Conservation (phyloP, 2,113 vertebrate species). For the Conger conger region DNA sequence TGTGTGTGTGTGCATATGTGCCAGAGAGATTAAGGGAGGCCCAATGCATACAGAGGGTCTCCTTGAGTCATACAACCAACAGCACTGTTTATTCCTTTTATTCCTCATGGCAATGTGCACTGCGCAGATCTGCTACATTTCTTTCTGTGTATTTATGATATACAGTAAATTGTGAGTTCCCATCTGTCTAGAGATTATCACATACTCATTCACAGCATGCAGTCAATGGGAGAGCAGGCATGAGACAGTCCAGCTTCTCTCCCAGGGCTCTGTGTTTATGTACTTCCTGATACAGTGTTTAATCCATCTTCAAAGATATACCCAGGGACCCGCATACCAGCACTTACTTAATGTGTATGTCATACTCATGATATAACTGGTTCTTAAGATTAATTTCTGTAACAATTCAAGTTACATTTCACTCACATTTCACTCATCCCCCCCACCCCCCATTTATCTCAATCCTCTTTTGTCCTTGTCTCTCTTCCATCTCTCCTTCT, state of each 20-base stretch:
- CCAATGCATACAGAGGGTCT: neutral
- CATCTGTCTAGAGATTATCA: conserved; percentile 14
- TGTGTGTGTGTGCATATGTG: conserved; percentile 2
- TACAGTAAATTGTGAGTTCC: conserved; percentile 13
- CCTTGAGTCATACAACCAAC: neutral
- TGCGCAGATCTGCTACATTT: neutral
- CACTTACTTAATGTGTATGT: neutral
- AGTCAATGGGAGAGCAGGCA: neutral
- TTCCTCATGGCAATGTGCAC: neutral
- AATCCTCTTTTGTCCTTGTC: neutral
- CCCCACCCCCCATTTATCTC: neutral
- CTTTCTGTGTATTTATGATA: neutral
- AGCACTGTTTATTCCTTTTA: neutral
- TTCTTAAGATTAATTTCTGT: neutral
- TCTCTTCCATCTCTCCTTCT: neutral
- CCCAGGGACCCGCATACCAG: neutral
- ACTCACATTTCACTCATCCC: neutral
- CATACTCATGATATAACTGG: neutral
- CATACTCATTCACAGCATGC: neutral
- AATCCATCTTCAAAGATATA: neutral
- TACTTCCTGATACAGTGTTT: neutral
- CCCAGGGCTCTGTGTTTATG: neutral
- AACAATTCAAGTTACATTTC: neutral
- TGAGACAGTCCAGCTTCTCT: neutral
- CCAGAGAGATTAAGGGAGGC: neutral